phyloP scores from a whole-genome alignment of 2,113 vertebrate genomes.

The Aplodontia rufa region DNA sequence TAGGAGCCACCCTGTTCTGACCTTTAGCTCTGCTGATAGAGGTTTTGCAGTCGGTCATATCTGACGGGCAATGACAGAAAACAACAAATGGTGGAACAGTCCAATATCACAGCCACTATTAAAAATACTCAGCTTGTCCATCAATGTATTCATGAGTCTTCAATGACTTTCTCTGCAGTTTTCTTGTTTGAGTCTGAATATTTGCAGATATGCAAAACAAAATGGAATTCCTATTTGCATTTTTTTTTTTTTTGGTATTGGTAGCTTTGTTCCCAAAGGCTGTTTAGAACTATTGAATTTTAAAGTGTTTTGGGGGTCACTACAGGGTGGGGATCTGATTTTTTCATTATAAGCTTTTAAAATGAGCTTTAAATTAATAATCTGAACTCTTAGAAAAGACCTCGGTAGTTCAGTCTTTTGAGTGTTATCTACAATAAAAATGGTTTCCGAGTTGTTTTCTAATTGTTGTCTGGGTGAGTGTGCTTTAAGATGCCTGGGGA shows the following conservation, averaged over 20 bases:
- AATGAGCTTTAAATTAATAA: conserved; percentile 47
- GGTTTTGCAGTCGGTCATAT: not conserved
- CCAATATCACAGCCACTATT: not conserved
- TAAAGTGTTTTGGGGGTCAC: not conserved
- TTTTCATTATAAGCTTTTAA: conserved; percentile 48
- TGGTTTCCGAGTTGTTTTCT: conserved; percentile 16
- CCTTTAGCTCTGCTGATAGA: not conserved
- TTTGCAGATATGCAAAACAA: not conserved
- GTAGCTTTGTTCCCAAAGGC: conserved; percentile 28
- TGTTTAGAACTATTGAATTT: not conserved
- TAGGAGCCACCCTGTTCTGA: not conserved
- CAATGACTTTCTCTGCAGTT: not conserved
- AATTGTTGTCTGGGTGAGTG: not conserved
- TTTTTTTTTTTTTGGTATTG: not conserved
- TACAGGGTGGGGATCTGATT: not conserved
- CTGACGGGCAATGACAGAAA: not conserved
- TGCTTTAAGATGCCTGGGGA: not conserved
- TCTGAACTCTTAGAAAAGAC: conserved; percentile 51
- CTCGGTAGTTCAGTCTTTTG: not conserved
- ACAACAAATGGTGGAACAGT: not conserved
- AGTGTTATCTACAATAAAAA: conserved; percentile 4
- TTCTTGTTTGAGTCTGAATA: not conserved
- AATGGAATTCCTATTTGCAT: not conserved
- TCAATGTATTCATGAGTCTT: not conserved
- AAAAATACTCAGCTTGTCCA: conserved; percentile 32